Evolutionary conservation across 2,888 invertebrate genomes (phyloP).

Genomic region (Ormyrus thymus): DNA sequence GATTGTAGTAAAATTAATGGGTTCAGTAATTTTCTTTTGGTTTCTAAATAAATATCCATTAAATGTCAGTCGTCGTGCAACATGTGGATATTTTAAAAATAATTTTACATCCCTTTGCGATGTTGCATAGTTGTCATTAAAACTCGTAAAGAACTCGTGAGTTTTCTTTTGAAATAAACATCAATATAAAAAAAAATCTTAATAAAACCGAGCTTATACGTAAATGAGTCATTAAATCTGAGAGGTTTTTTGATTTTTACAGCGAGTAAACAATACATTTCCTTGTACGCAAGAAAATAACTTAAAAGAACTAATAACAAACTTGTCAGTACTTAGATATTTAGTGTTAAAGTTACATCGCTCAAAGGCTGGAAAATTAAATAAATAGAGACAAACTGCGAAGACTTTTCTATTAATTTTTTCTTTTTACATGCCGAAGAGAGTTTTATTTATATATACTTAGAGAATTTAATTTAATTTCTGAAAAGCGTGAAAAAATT

Average conservation of each 20-base stretch:
- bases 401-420: conserved; percentile 16
- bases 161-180: conserved; percentile 7
- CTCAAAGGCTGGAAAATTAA: conserved; percentile 31
- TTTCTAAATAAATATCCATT: conserved; percentile 28
- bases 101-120: not conserved
- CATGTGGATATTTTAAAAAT: conserved; percentile 20
- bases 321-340: conserved; percentile 48
- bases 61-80: conserved; percentile 3
- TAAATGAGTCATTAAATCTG: too few species aligned
- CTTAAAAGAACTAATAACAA: conserved; percentile 3
- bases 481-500: conserved; percentile 18
- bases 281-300: not conserved
- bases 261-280: too few species aligned
- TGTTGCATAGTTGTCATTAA: conserved; percentile 4
- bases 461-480: not conserved
- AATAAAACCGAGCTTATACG: too few species aligned
- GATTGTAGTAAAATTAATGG: too few species aligned
- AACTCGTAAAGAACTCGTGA: not conserved
- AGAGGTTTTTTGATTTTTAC: too few species aligned
- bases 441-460: conserved; percentile 15
- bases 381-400: conserved; percentile 6
- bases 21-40: not conserved
- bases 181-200: conserved; percentile 4
- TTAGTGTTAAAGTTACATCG: conserved; percentile 41
- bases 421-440: not conserved